These are phyloP conservation scores for Psittacus erithacus DNA, from an alignment of 2,113 vertebrate genomes.

Conservation along the genomic window DNA sequence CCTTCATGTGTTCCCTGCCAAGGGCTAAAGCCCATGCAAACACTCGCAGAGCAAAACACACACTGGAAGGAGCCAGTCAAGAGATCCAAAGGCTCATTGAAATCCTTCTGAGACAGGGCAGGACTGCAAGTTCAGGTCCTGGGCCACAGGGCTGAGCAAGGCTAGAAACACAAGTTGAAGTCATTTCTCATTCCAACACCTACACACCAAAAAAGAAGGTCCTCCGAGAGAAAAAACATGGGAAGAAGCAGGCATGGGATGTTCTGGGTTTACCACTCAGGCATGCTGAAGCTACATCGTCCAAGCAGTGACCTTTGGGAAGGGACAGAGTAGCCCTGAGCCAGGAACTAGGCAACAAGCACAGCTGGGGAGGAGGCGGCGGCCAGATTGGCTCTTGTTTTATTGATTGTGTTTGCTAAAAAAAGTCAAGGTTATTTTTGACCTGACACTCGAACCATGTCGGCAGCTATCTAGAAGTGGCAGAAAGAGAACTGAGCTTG, in stretches of 20 bases:
- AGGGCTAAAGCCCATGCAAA: background rate
- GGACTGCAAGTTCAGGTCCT: background rate
- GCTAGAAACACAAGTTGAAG: background rate
- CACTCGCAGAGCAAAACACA: slow-evolving; percentile 1
- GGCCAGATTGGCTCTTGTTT: slow-evolving; percentile 51
- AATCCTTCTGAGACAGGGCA: background rate
- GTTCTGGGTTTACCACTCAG: background rate
- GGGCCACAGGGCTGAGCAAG: background rate
- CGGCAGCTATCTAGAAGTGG: background rate
- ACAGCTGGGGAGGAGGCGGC: slow-evolving; percentile 1
- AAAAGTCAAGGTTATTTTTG: slow-evolving; percentile 57
- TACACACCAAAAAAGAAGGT: background rate
- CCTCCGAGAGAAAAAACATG: background rate
- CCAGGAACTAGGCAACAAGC: slow-evolving; percentile 19
- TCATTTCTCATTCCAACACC: background rate
- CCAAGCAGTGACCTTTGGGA: background rate
- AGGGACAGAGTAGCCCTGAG: background rate
- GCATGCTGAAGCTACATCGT: background rate
- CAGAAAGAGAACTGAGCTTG: background rate
- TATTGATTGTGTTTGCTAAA: slow-evolving; percentile 55
- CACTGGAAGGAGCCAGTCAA: background rate
- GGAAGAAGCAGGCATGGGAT: background rate
- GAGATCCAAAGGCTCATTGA: background rate
- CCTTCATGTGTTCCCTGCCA: background rate
- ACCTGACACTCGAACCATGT: slow-evolving; percentile 26